Evolutionary conservation across 1,140 invertebrate species (phyloP), one percentile per base, ranked within the genome.

Genomic region (Copidosoma floridanum): DNA sequence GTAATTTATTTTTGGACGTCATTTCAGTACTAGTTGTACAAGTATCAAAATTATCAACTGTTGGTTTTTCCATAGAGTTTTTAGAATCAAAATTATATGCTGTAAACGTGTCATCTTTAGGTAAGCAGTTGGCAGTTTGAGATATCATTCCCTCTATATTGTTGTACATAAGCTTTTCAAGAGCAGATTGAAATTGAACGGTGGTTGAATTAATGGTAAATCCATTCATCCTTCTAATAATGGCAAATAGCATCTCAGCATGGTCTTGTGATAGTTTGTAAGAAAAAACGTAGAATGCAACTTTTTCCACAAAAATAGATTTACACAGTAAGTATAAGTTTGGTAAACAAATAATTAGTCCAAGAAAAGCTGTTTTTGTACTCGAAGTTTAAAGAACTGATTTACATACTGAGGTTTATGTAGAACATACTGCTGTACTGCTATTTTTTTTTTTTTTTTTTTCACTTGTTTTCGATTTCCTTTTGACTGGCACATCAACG

Each of bases 181-280:
- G 5, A 43, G 11, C 5, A 16, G 11, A 43, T 10, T 43, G 6
- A n/a, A n/a, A n/a, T n/a, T n/a, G n/a, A n/a, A n/a, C n/a, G n/a
- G n/a, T n/a, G n/a, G n/a, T n/a, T n/a, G 40, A 16, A 43, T 43
- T 43, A 6, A 6, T 43, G 18, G 7, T 14, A 16, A 14, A 18
- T 10, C 40, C 40, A 16, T 43, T 43, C 40, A 43, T 43, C 11
- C 10, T 10, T 16, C 40, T 43, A 43, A 43, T 43, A 6, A 14
- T 6, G 21, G 65, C 53, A 57, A 81, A 81, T 53, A 78, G 71
- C 21, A 76, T 46, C 67, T 80, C 73, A 16, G 78, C 40, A 16
- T 43, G 40, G 40, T 43, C 40, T 43, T 43, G 40, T 14, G 40
- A 43, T 14, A 43, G 18, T 18, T 18, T 43, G 18, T 43, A 43